Percentiles rank a stretch among this genome's conserved stretches.
Evolutionary conservation across 2,797 vertebrate genomes (phyloP).

Genomic region (Neosilurus mollespiculum): DNA sequence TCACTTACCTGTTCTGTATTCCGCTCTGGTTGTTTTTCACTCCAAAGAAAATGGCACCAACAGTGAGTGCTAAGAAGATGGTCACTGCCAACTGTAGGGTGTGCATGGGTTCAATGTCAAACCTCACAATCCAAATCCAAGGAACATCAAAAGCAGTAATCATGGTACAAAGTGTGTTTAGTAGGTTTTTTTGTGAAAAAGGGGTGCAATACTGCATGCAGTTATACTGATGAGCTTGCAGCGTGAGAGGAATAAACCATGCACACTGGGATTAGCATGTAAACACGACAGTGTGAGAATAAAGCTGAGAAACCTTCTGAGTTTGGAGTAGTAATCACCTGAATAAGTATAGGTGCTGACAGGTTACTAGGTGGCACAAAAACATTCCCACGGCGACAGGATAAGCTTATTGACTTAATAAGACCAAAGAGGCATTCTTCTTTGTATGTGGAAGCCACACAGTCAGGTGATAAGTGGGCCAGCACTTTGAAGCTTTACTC

Average conservation of each 20-base stretch:
- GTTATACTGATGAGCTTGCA: background rate
- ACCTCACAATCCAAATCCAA: background rate
- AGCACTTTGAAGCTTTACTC: background rate
- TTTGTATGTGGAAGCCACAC: conserved; percentile 66
- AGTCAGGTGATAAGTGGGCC: conserved; percentile 69
- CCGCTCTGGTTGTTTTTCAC: conserved; percentile 77
- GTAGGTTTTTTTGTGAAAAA: background rate
- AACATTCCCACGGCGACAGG: conserved; percentile 74
- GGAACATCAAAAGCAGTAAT: background rate
- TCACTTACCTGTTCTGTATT: conserved; percentile 89
- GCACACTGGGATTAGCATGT: background rate
- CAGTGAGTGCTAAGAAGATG: conserved; percentile 78
- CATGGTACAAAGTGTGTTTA: background rate
- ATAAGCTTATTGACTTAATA: conserved; percentile 65
- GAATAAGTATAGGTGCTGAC: conserved; percentile 66
- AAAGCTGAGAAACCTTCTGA: conserved; percentile 28
- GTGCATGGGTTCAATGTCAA: background rate
- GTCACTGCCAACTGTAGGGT: conserved; percentile 73
- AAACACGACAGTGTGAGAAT: conserved; percentile 1
- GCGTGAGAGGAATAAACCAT: conserved; percentile 8
- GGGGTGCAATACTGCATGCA: background rate
- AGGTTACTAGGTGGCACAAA: conserved; percentile 55
- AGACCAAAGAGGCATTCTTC: conserved; percentile 58
- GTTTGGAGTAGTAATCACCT: conserved; percentile 52
- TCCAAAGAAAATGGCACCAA: conserved; percentile 86